phyloP scores from a whole-genome alignment of 2,797 vertebrate genomes.

The Onychomys arenicola region DNA sequence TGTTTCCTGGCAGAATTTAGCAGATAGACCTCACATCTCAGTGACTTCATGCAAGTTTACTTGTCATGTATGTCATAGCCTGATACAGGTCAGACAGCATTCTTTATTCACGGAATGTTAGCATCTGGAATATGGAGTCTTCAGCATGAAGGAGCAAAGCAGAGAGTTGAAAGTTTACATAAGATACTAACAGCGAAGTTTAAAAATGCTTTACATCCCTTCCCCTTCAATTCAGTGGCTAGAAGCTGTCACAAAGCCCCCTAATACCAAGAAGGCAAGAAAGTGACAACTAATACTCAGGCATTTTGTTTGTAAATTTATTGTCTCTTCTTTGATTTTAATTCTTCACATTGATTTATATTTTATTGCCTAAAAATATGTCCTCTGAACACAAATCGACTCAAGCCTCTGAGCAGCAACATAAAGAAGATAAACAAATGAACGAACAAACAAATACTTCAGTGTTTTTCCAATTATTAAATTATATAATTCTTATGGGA shows the following conservation, averaged over 20 bases:
- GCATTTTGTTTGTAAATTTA: slow-evolving; percentile 28
- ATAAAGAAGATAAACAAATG: background rate
- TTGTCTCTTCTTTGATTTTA: slow-evolving; percentile 1
- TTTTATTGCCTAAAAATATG: slow-evolving; percentile 22
- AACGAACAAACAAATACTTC: background rate
- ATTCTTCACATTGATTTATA: slow-evolving; percentile 30
- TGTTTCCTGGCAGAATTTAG: slow-evolving; percentile 26
- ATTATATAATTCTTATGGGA: background rate
- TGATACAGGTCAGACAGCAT: background rate
- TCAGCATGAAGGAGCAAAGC: background rate
- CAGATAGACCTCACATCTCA: background rate
- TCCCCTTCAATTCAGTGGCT: background rate
- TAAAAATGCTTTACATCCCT: background rate
- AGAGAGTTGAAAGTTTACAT: background rate
- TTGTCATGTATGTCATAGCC: background rate
- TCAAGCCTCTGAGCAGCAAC: background rate
- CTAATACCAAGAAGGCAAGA: background rate
- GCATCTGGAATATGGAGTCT: background rate
- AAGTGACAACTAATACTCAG: background rate
- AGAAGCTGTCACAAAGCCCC: background rate
- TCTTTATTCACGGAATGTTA: slow-evolving; percentile 5
- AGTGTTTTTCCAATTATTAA: slow-evolving; percentile 28
- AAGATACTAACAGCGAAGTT: background rate
- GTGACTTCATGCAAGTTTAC: background rate
- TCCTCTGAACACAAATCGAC: background rate